Percentiles rank a stretch among this genome's conserved stretches.
Conservation (phyloP, 64 coral and sea anemone species). For the Actinia tenebrosa region DNA sequence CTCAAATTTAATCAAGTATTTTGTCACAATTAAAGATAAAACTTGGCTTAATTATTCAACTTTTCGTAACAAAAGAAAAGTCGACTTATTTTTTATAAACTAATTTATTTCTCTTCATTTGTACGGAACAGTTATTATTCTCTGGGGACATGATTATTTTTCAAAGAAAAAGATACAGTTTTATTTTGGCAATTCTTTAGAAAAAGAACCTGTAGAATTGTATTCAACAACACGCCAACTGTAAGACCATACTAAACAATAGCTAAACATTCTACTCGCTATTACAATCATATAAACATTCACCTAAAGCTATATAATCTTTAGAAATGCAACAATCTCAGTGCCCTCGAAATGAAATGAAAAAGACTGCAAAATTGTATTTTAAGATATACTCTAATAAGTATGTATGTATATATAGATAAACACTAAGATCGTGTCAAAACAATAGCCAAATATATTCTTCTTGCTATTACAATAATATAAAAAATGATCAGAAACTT, state of each 20-base stretch:
- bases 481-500: neutral
- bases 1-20: too few relatives aligned
- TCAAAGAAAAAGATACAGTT: neutral
- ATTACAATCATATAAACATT: too few relatives aligned
- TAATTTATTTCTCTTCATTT: neutral
- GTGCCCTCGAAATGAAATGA: neutral
- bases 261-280: too few relatives aligned
- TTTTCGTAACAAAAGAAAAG: neutral
- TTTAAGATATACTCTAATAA: too few relatives aligned
- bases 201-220: neutral
- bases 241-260: too few relatives aligned
- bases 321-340: neutral
- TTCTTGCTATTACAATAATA: constrained; percentile 2
- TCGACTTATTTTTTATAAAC: neutral
- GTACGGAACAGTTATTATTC: neutral
- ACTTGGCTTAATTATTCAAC: too few relatives aligned
- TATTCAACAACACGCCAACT: neutral
- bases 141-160: too few relatives aligned
- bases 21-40: too few relatives aligned
- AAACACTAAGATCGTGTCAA: neutral
- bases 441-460: neutral
- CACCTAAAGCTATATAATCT: too few relatives aligned
- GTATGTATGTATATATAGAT: too few relatives aligned
- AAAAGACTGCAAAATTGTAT: too few relatives aligned
- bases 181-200: neutral